Evolutionary conservation across 2,797 vertebrate species (phyloP).

Genomic region (Remorina albescens): DNA sequence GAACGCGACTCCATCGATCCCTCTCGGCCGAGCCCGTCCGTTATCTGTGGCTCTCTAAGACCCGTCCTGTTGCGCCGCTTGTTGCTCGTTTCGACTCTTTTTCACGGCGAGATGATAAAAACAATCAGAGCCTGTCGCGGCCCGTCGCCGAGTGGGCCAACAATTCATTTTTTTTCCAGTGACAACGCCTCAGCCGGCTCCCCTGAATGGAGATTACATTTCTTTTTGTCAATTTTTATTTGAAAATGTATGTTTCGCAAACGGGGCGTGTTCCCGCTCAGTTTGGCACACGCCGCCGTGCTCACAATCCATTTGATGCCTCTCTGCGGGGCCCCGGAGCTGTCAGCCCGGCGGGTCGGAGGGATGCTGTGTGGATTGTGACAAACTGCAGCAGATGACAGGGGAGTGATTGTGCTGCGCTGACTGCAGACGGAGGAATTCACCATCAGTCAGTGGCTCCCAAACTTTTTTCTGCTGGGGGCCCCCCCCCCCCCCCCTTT

Average conservation of each 20-base stretch:
- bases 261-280: slow-evolving; percentile 42
- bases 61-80: slow-evolving; percentile 52
- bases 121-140: slow-evolving; percentile 77
- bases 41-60: slow-evolving; percentile 27
- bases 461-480: too few species aligned
- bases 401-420: slow-evolving; percentile 40
- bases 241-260: slow-evolving; percentile 73
- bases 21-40: slow-evolving; percentile 21
- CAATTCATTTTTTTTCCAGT: slow-evolving; percentile 78
- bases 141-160: slow-evolving; percentile 51
- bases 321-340: slow-evolving; percentile 62
- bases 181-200: slow-evolving; percentile 48
- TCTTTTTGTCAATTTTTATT: slow-evolving; percentile 77
- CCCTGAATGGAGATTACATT: slow-evolving; percentile 67
- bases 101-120: slow-evolving; percentile 75
- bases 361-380: slow-evolving; percentile 52
- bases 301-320: slow-evolving; percentile 65
- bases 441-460: too few species aligned
- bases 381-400: slow-evolving; percentile 67
- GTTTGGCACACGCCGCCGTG: slow-evolving; percentile 48
- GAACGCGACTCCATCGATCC: slow-evolving; percentile 54
- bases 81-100: slow-evolving; percentile 66
- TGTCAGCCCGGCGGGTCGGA: slow-evolving; percentile 58
- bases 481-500: too few species aligned
- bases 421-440: slow-evolving; percentile 34